Evolutionary conservation across 2,113 vertebrate genomes (phyloP).

Genomic region (Picathartes gymnocephalus): DNA sequence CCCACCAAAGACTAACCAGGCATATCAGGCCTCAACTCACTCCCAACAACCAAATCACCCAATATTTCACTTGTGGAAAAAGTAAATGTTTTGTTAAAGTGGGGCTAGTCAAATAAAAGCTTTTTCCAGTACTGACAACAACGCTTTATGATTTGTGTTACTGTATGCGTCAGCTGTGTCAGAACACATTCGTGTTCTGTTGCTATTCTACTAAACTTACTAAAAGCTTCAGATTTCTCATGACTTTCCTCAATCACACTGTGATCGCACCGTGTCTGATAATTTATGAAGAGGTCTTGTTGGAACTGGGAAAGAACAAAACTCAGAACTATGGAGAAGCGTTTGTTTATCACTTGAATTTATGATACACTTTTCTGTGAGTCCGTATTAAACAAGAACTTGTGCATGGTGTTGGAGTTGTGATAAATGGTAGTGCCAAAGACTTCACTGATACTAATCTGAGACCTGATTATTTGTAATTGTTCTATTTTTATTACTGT

Average conservation of each 20-base stretch:
- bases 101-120: background rate
- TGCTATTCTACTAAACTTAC: background rate
- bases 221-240: background rate
- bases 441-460: background rate
- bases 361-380: background rate
- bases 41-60: conserved; percentile 31
- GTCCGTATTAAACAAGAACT: background rate
- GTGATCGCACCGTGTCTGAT: background rate
- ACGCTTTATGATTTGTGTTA: conserved; percentile 20
- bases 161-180: background rate
- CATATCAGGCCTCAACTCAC: conserved; percentile 11
- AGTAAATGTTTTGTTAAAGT: conserved; percentile 28
- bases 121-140: conserved; percentile 37
- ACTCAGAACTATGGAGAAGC: background rate
- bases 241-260: background rate
- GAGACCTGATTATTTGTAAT: background rate
- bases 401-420: background rate
- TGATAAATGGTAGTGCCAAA: background rate
- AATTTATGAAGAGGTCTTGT: background rate
- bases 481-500: background rate
- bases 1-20: conserved; percentile 45
- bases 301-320: background rate
- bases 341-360: background rate
- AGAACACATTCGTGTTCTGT: background rate
- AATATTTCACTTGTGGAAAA: conserved; percentile 47